Evolutionary conservation across 2,797 vertebrate species (phyloP).

Genomic region (Siniperca undulata): DNA sequence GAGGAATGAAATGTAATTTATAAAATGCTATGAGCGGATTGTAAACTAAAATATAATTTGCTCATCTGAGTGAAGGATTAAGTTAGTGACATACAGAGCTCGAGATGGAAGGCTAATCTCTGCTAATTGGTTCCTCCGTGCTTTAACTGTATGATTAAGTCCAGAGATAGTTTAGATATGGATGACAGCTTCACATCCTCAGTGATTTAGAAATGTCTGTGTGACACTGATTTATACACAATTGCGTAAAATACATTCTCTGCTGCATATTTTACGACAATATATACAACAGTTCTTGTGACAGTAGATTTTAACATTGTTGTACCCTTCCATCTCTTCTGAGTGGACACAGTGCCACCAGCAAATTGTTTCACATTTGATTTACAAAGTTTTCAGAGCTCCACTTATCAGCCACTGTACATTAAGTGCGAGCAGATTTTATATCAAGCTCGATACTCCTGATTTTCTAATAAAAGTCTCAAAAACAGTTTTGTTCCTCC

Average conservation of each 20-base stretch:
- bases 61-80: not conserved
- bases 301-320: not conserved
- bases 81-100: not conserved
- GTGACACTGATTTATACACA: conserved; percentile 22
- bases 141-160: conserved; percentile 31
- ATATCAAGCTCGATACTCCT: not conserved
- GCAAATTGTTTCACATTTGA: not conserved
- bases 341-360: not conserved
- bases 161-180: conserved; percentile 12
- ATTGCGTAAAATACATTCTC: not conserved
- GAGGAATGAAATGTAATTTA: not conserved
- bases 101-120: conserved; percentile 15
- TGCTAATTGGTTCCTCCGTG: not conserved
- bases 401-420: not conserved
- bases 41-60: not conserved
- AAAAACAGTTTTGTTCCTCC: not conserved
- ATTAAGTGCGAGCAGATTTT: not conserved
- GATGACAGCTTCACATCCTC: conserved; percentile 41
- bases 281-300: not conserved
- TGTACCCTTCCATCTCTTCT: not conserved
- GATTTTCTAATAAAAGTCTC: not conserved
- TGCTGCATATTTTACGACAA: not conserved
- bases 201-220: conserved; percentile 45
- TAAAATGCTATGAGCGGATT: not conserved
- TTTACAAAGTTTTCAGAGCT: not conserved